Conservation (phyloP, 2,797 vertebrate species). For the Megaceryle alcyon region DNA sequence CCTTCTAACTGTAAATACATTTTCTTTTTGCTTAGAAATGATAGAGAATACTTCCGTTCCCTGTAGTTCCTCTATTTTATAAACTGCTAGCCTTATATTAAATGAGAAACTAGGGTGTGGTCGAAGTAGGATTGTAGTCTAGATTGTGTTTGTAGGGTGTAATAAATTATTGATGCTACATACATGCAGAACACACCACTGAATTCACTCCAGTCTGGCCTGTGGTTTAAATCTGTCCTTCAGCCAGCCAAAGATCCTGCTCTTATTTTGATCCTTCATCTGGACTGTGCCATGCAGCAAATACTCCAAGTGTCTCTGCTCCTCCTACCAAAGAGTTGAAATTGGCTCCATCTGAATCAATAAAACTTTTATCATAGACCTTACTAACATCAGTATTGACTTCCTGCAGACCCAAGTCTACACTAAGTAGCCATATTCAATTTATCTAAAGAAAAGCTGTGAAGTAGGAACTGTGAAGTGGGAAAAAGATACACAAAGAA, state of each 20-base stretch:
- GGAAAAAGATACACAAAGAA: not conserved
- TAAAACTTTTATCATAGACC: not conserved
- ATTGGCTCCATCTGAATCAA: not conserved
- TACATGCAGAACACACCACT: not conserved
- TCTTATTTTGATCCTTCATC: not conserved
- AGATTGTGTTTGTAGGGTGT: not conserved
- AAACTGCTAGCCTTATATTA: not conserved
- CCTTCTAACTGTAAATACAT: not conserved
- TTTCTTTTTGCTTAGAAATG: not conserved
- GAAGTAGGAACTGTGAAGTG: not conserved
- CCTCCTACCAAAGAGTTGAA: not conserved
- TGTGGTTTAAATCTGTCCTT: not conserved
- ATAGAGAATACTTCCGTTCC: not conserved
- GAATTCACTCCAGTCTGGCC: not conserved
- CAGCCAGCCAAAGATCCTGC: not conserved
- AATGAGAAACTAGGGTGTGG: not conserved
- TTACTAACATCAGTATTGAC: not conserved
- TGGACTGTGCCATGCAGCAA: not conserved
- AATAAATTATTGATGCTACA: not conserved
- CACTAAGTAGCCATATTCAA: not conserved
- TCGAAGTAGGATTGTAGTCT: not conserved
- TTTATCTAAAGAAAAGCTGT: conserved; percentile 7
- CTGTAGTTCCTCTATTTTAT: not conserved
- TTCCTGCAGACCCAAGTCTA: not conserved
- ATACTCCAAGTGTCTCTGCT: not conserved